Evolutionary conservation across 1,140 invertebrate genomes (phyloP), one percentile per base, ranked within the genome.

Genomic region (Marisa cornuarietis): DNA sequence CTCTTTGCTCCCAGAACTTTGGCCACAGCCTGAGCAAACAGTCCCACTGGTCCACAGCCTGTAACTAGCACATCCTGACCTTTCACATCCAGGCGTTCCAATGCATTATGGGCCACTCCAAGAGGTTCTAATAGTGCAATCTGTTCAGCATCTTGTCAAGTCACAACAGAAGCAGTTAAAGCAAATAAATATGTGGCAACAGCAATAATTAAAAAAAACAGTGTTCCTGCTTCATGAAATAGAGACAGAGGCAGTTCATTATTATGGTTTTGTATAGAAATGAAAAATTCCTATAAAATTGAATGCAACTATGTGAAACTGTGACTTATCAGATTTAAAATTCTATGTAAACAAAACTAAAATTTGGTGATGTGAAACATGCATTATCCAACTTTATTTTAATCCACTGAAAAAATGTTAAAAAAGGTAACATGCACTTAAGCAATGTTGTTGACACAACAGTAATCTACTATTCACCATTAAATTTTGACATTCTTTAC

Each of bases 41-140:
- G 62, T 1, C 88, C 88, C 0, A 90, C 83, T 42, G 88, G 85
- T 24, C 88, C 88, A 83, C 86, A 87, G 2, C 88, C 88, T 49
- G 87, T 87, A 11, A 90, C 83, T 11, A 90, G 78, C 14, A 87
- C 86, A 77, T 90, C 85, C 79, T 90, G 84, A 5, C 81, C 86
- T 73, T 82, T 79, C 6, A 87, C 87, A 52, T 86, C 83, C 26
- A 90, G 79, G 52, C 82, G 83, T 65, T 90, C 88, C 20, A 87
- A 75, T 22, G 86, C 88, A 82, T 90, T 89, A 66, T 90, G 88
- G 31, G 88, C 86, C 14, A 90, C 88, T 24, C 88, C 88, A 31
- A 89, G 80, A 20, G 88, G 88, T 77, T 90, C 88, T 62, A 90
- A 51, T 85, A 89, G 83, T 0, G 87, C 86, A 49, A 88, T 88